Base-by-base conservation (phyloP, 2,113 vertebrate genomes). In the Ammodytes dubius region DNA sequence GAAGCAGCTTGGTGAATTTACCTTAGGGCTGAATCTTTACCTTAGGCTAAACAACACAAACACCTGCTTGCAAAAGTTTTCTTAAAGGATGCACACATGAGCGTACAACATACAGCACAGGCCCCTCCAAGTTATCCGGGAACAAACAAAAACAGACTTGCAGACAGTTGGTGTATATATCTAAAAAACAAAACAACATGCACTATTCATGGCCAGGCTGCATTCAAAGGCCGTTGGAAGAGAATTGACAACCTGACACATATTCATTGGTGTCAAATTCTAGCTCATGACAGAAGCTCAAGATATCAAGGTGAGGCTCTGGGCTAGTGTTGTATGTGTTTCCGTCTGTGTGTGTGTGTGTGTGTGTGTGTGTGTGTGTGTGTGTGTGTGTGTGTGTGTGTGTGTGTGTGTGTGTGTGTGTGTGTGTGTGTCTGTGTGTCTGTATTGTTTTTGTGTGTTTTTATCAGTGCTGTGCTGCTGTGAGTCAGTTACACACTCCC, bases 191-290 rank as follows among this genome's bases (percentile, higher is more conserved):
- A 93, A 94, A 93, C 89, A 95, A 93, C 93, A 95, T 95, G 77
- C 91, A 95, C 92, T 94, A 96, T 96, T 95, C 93, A 95, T 94
- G 92, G 86, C 85, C 89, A 87, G 87, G 42, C 86, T 87, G 84
- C 84, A 86, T 91, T 94, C 90, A 94, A 93, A 93, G 92, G 83
- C 87, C 87, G 82, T 79, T 84, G 88, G 85, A 90, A 85, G 88
- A 91, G 27, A 87, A 93, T 89, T 95, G 93, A 95, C 93, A 95
- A 93, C 71, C 89, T 94, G 92, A 94, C 93, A 93, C 86, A 90
- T 82, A 92, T 92, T 92, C 91, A 87, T 87, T 94, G 93, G 89
- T 94, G 94, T 96, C 95, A 96, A 95, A 93, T 90, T 93, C 83
- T 90, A 91, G 90, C 90, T 92, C 89, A 80, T 86, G 90, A 95